Conservation (phyloP, 2,797 vertebrate genomes). For the Falco peregrinus region DNA sequence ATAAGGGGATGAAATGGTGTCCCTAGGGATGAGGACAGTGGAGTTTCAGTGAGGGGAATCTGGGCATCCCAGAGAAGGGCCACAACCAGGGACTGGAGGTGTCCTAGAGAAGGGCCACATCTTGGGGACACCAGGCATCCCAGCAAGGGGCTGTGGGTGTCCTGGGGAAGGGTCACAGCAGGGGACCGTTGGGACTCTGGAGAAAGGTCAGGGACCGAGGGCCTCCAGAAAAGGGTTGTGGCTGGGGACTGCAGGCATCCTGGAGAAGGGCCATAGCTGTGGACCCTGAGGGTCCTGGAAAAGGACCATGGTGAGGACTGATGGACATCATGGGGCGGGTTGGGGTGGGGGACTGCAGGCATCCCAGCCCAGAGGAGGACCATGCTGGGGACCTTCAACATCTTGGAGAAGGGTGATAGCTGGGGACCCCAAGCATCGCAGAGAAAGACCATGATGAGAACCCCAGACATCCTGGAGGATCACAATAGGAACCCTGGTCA, state of each 20-base stretch:
- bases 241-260: background rate
- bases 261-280: background rate
- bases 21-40: background rate
- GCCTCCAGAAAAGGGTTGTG: background rate
- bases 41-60: background rate
- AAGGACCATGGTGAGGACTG: background rate
- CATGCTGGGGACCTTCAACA: background rate
- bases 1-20: background rate
- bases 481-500: too few relatives aligned
- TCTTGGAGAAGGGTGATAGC: background rate
- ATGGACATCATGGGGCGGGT: background rate
- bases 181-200: background rate
- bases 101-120: background rate
- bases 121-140: background rate
- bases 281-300: background rate
- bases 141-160: background rate
- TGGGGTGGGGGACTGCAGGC: background rate
- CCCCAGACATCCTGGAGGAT: background rate
- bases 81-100: background rate
- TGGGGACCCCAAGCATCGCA: background rate
- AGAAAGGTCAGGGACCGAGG: background rate
- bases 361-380: background rate
- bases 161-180: background rate
- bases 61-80: background rate
- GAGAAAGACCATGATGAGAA: background rate